Conservation (phyloP, 2,113 vertebrate genomes). For the Plecturocebus donacophilus region DNA sequence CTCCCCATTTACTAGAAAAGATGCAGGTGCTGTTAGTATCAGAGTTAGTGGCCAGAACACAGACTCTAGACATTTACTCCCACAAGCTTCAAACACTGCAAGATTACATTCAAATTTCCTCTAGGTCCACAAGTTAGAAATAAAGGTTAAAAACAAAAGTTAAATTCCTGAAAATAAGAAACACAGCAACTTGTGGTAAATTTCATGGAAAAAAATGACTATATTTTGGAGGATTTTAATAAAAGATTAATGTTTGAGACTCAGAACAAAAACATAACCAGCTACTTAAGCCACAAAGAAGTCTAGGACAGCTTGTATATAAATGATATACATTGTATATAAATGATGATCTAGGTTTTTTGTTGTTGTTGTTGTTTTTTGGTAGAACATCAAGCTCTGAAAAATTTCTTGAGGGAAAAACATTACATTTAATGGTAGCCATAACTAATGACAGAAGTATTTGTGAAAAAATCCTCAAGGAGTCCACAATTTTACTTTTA, state of each 20-base stretch:
- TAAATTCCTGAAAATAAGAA: conserved; percentile 6
- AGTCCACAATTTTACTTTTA: not conserved
- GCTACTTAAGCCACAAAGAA: not conserved
- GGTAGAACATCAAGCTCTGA: not conserved
- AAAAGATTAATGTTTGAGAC: not conserved
- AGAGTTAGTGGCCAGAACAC: not conserved
- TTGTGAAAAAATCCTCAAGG: not conserved
- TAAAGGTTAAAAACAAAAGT: not conserved
- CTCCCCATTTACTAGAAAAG: conserved; percentile 93
- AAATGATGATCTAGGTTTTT: not conserved
- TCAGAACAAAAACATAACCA: not conserved
- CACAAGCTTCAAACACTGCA: not conserved
- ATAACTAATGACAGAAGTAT: not conserved
- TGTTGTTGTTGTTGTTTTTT: not conserved
- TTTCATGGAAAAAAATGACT: not conserved
- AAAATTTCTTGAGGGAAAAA: not conserved
- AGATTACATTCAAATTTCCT: not conserved
- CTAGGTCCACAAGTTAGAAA: not conserved
- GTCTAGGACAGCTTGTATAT: not conserved
- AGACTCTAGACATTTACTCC: not conserved
- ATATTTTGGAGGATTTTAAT: not conserved
- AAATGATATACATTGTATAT: not conserved
- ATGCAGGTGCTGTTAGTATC: not conserved
- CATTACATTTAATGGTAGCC: not conserved
- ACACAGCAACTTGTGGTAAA: not conserved